A percentile compares a stretch with the other conserved stretches of the same genome.
Evolutionary conservation across 2,113 vertebrate genomes (phyloP).

Genomic region (Microcebus ravelobensis): DNA sequence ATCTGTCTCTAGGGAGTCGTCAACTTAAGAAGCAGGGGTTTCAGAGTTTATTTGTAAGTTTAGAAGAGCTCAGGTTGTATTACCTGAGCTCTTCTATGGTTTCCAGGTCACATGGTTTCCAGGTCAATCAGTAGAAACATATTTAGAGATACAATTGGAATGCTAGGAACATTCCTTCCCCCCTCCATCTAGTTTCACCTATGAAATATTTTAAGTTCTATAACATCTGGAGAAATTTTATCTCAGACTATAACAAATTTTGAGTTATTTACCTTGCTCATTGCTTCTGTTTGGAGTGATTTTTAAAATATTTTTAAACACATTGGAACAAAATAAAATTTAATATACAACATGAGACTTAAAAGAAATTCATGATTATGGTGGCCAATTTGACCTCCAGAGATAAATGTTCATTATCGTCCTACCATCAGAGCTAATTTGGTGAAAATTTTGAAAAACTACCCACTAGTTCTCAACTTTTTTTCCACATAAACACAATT

Average conservation of each 20-base stretch:
- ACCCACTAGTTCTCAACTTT: not conserved
- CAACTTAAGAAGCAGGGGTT: slow-evolving; percentile 5
- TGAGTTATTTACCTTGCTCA: not conserved
- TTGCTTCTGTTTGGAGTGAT: slow-evolving; percentile 25
- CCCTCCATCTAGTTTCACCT: slow-evolving; percentile 11
- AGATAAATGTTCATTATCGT: not conserved
- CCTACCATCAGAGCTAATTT: slow-evolving; percentile 27
- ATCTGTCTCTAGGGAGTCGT: not conserved
- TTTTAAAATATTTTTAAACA: slow-evolving; percentile 5
- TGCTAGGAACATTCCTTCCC: slow-evolving; percentile 23
- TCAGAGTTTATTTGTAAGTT: slow-evolving; percentile 41
- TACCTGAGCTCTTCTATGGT: no score
- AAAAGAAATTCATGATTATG: slow-evolving; percentile 12
- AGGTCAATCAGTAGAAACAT: not conserved
- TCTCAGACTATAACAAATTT: slow-evolving; percentile 3
- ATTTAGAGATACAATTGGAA: slow-evolving; percentile 1
- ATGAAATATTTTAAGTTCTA: slow-evolving; percentile 44
- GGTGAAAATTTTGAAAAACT: slow-evolving; percentile 38
- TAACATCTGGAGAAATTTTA: slow-evolving; percentile 2
- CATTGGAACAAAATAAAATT: not conserved
- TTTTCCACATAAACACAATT: not conserved
- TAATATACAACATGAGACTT: not conserved
- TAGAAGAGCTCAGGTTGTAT: not conserved
- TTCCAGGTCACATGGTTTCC: not conserved
- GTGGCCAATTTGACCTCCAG: not conserved